Evolutionary conservation across 1,140 invertebrate species (phyloP), one percentile per base, ranked within the genome.

Genomic region (Aradophagus sp.): DNA sequence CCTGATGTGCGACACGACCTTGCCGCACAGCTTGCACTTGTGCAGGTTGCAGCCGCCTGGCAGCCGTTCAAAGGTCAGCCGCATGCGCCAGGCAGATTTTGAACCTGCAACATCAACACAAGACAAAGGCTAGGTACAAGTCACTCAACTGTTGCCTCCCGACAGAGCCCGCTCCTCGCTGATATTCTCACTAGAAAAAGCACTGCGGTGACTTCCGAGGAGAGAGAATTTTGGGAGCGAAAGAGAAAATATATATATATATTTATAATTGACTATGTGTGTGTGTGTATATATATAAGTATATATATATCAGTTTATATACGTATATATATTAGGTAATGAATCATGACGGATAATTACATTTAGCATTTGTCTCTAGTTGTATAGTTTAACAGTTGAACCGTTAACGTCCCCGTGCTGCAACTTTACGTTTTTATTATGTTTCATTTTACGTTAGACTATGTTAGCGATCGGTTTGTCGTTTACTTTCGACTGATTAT

Each of bases 1-100:
- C 84, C 93, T 90, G 88, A 94, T 93, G 89, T 94, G 92, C 84
- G 93, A 93, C 87, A 94, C 93, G 88, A 94, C 91, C 90, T 94
- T 94, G 87, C 93, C 93, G 89, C 93, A 94, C 87, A 94, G 89
- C 89, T 93, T 93, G 90, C 93, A 94, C 86, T 92, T 92, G 89
- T 93, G 92, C 88, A 93, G 91, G 89, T 94, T 94, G 85, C 92
- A 91, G 88, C 91, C 91, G 86, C 92, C 92, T 87, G 92, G 92
- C 87, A 93, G 89, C 78, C 92, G 92, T 89, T 94, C 93, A 89
- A 94, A 94, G 84, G 92, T 93, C 87, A 93, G 91, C 88, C 92
- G 91, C 92, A 94, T 94, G 89, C 93, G 92, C 92, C 92, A 93
- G 89, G 92, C 91, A 66, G 69, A 72, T 91, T 93, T 93, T 86